Base-by-base conservation (phyloP, 2,113 vertebrate genomes). In the Nothobranchius kuhntae region DNA sequence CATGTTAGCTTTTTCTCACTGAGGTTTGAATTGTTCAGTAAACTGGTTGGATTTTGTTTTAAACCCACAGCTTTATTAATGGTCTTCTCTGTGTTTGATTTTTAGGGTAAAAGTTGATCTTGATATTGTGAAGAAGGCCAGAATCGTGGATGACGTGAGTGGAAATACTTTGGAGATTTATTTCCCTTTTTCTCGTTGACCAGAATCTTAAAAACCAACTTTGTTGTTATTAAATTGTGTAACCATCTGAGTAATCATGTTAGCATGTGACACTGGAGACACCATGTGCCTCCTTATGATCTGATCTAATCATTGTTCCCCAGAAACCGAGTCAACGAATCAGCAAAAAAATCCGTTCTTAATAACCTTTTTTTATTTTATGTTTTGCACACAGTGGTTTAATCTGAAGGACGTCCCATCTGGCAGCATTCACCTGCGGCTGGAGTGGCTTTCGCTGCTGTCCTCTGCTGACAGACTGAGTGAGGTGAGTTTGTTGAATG, bases 371-470 rank as follows among this genome's bases (percentile, higher is more conserved):
- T 30, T 3, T 15, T 30, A 21, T 21, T 65, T 61, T 81, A 26
- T 52, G 56, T 60, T 68, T 65, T 57, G 45, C 79, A 61, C 61
- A 12, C 87, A 96, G 96, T 98, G 96, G 96, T 96, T 94, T 74
- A 91, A 87, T 60, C 86, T 98, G 64, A 94, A 85, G 80, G 93
- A 94, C 21, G 91, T 92, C 1, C 86, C 92, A 6, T 91, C 89
- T 35, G 96, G 95, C 53, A 93, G 93, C 17, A 90, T 98, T 53
- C 95, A 95, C 82, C 89, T 98, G 76, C 88, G 93, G 55, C 88
- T 98, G 74, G 95, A 98, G 73, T 98, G 96, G 96, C 93, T 97
- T 40, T 94, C 93, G 5, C 93, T 96, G 72, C 84, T 95, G 78
- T 76, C 94, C 46, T 93, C 94, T 82, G 85, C 93, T 75, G 94